Evolutionary conservation across 23 tunicate genomes (phyloP), one percentile per base, ranked within the genome.

Genomic region (Diplosoma virens): DNA sequence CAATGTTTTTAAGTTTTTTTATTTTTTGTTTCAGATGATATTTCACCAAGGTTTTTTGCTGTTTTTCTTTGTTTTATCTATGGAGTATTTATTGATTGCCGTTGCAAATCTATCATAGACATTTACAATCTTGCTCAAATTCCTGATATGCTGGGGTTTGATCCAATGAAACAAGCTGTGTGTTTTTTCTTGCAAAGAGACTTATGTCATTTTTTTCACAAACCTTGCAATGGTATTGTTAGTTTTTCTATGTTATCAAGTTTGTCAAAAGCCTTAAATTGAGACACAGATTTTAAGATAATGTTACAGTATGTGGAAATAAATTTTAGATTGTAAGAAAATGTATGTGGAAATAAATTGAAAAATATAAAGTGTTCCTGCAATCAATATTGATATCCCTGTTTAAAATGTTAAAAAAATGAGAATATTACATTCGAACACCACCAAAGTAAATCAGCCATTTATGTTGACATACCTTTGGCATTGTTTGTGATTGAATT

Each of bases 131-230:
- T 47, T 29, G 61, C 14, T 5, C 78, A 25, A 72, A 72, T 27
- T 24, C 34, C 78, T 47, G 78, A 72, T 50, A 72, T 72, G 78
- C 26, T 63, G 18, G 71, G 55, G 3, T 29, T 48, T 34, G 83
- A 60, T 0, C 31, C 47, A 23, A 25, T 78, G 7, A 64, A 48
- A 54, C 26, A 64, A 2, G 83, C 46, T 16, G 45, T 78, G 30
- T 20, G 27, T 4, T 64, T 78, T 27, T 64, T 2, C 32, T 32
- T 78, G 74, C 59, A 60, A 30, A 78, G 55, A 63, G 73, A 78
- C 3, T 36, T 24, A 26, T 78, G 83, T 21, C 83, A 78, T 47
- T 60, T 78, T 28, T 78, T 78, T 47, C 83, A 78, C 30, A 78
- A 78, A 30, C 83, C 83, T 64, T 78, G 83, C 32, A 1, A 73